Base-by-base conservation (phyloP, 2,797 vertebrate species). In the Vultur gryphus region DNA sequence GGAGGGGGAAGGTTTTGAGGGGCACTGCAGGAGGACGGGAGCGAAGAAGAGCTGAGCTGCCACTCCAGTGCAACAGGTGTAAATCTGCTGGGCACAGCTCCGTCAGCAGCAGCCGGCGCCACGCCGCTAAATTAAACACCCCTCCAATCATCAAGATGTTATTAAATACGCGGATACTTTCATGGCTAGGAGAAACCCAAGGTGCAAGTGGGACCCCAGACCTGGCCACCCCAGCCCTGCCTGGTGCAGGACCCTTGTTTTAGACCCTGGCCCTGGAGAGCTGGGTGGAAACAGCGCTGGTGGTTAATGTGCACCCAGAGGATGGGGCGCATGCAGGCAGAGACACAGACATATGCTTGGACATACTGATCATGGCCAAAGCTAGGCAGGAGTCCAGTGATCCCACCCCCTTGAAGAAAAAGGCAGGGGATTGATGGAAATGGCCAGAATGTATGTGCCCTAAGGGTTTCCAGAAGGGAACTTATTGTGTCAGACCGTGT, bases 21-120 rank as follows among this genome's bases (percentile, higher is more conserved):
- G 89, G 44, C 54, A 67, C 66, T 6, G 3, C 33, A 73, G 59
- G 70, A 71, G 65, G 71, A 64, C 0, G 0, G 33, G 71, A 94
- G 57, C 0, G 4, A 35, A 92, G 39, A 33, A 85, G 69, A 89
- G 28, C 49, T 58, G 76, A 89, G 78, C 82, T 92, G 39, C 65
- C 35, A 41, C 65, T 81, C 64, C 52, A 58, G 28, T 5, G 44
- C 57, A 84, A 95, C 94, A 97, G 94, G 94, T 95, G 94, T 93
- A 91, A 96, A 96, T 95, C 87, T 94, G 72, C 90, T 81, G 76
- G 95, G 82, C 89, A 48, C 76, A 92, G 93, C 94, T 88, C 93
- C 0, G 33, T 91, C 92, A 82, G 84, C 89, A 87, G 89, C 67
- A 87, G 73, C 86, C 20, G n/a, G 77, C 9, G 6, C 81, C 89